Conservation (phyloP, 2,888 invertebrate genomes). For the Aphodius granarius region DNA sequence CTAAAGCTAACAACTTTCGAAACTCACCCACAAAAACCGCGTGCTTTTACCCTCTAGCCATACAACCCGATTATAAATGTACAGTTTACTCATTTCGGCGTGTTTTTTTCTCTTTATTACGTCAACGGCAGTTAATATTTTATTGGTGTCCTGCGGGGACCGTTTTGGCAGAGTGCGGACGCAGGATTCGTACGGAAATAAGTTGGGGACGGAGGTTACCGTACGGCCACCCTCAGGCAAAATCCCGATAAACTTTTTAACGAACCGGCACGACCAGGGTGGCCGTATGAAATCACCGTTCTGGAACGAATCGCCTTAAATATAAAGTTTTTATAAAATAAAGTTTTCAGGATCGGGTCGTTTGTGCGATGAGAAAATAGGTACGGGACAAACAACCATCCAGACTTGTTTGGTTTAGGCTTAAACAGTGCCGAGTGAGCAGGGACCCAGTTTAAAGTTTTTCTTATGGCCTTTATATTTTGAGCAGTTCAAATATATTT, state of each 20-base stretch:
- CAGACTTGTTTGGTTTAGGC: background rate
- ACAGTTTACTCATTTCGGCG: background rate
- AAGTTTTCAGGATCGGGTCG: background rate
- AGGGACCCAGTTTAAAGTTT: background rate
- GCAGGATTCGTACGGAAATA: background rate
- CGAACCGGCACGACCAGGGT: background rate
- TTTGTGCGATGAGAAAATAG: background rate
- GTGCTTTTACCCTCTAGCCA: background rate
- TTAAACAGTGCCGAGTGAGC: background rate
- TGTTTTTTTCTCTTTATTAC: background rate
- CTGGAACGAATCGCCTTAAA: background rate
- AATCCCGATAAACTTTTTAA: constrained; percentile 12
- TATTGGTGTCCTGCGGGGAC: background rate
- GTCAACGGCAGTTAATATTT: background rate
- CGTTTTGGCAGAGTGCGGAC: background rate
- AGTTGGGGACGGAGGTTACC: background rate
- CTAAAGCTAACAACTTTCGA: background rate
- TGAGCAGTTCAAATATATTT: background rate
- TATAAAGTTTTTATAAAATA: background rate
- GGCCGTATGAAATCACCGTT: background rate
- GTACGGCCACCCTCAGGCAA: background rate
- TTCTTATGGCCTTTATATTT: background rate
- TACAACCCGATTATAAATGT: background rate
- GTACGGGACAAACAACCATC: background rate
- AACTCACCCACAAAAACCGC: background rate